Evolutionary conservation across 1,140 invertebrate genomes (phyloP).

Genomic region (Pseudomyrmex sp.): DNA sequence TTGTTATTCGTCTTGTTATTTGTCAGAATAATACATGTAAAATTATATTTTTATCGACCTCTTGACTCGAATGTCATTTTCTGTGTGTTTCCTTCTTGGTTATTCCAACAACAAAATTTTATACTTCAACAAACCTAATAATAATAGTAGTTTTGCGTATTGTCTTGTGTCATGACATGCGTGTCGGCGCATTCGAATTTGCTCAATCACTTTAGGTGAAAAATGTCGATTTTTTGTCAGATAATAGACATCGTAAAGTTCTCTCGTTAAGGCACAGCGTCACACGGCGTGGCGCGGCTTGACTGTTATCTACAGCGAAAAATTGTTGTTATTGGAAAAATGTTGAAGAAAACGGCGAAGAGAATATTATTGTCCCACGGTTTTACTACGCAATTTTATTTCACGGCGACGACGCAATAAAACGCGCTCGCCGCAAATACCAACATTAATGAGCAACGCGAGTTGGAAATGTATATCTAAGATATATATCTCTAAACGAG

Average conservation of each 20-base stretch:
- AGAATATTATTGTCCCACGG: slow-evolving; percentile 37
- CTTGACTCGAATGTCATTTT: neutral
- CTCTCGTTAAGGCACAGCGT: slow-evolving; percentile 43
- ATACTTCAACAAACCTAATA: neutral
- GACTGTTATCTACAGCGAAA: slow-evolving; percentile 50
- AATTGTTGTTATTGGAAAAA: slow-evolving; percentile 60
- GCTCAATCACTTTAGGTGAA: slow-evolving; percentile 8
- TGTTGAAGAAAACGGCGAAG: slow-evolving; percentile 34
- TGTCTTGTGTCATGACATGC: slow-evolving; percentile 37
- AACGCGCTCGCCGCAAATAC: slow-evolving; percentile 42
- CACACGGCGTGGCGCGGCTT: slow-evolving; percentile 11
- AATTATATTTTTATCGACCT: slow-evolving; percentile 19
- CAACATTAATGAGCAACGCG: slow-evolving; percentile 48
- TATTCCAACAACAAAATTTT: neutral
- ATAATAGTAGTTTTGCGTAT: neutral
- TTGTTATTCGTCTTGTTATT: neutral
- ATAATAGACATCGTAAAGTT: slow-evolving; percentile 55
- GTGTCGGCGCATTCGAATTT: slow-evolving; percentile 13
- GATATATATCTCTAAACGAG: slow-evolving; percentile 22
- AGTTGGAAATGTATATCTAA: slow-evolving; percentile 44
- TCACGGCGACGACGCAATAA: slow-evolving; percentile 46
- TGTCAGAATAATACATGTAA: neutral
- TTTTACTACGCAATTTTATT: slow-evolving; percentile 56
- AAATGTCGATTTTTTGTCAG: slow-evolving; percentile 42
- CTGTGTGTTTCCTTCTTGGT: neutral